Conservation (phyloP, 2,797 vertebrate species). For the Notolabrus celidotus region DNA sequence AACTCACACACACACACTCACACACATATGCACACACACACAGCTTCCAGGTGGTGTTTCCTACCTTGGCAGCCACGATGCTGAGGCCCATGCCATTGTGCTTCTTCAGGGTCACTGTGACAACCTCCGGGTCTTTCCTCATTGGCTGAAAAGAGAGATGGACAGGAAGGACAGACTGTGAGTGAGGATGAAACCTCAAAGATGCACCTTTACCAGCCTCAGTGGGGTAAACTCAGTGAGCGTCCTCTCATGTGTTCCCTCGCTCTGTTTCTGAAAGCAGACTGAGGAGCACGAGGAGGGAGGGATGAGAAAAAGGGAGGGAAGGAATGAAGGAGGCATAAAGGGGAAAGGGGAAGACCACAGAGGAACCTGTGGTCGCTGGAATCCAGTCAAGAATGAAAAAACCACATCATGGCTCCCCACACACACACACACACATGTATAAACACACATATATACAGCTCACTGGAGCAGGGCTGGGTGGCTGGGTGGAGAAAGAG, state of each 20-base stretch:
- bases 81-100: constrained; percentile 99
- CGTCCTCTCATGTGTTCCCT: constrained; percentile 11
- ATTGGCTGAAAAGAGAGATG: constrained; percentile 85
- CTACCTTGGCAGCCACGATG: constrained; percentile 99
- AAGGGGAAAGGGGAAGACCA: constrained; percentile 60
- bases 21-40: constrained; percentile 1
- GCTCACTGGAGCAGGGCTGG: constrained; percentile 52
- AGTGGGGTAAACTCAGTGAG: neutral
- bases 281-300: constrained; percentile 34
- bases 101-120: constrained; percentile 98
- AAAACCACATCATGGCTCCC: constrained; percentile 80
- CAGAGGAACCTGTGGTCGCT: constrained; percentile 84
- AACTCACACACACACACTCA: neutral
- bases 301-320: constrained; percentile 55
- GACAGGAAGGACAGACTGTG: constrained; percentile 55
- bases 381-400: constrained; percentile 86
- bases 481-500: constrained; percentile 55
- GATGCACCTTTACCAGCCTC: neutral
- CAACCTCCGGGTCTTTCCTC: constrained; percentile 97
- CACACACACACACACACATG: constrained; percentile 47
- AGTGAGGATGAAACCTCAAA: constrained; percentile 43
- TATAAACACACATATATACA: constrained; percentile 38
- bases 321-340: constrained; percentile 58
- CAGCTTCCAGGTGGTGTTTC: constrained; percentile 46
- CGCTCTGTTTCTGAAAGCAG: constrained; percentile 30